Base-by-base conservation (phyloP, 2,797 vertebrate genomes). In the Gephyroberyx darwinii region DNA sequence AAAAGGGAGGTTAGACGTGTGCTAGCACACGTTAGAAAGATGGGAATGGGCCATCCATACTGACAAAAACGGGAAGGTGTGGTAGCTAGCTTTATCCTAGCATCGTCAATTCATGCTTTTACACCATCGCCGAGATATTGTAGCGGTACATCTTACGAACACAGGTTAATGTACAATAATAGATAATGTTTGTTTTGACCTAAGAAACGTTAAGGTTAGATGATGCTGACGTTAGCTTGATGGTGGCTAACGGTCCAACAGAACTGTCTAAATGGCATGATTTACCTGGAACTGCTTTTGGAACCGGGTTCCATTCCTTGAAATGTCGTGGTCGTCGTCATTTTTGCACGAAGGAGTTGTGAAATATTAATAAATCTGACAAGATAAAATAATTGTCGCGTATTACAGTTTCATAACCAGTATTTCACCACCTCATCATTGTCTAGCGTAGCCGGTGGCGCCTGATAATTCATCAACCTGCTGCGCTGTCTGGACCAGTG, bases 261-360 rank as follows among this genome's bases (percentile, higher is more conserved):
- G 4, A 65, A 20, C 57, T 8, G 35, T 77, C 57, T 59, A 60
- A 74, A 20, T 71, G 72, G 74, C 75, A 79, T 73, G 19, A 64
- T 71, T 91, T 92, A 95, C 94, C 94, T 94, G 84, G 93, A 94
- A 83, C 93, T 95, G 91, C 63, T 94, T 88, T 94, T 94, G 33
- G 91, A 82, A 9, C 90, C 88, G 74, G 93, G 92, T 71, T 95
- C 93, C 93, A 94, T 93, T 64, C 93, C 94, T 86, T 94, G 89
- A 81, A 74, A 95, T 43, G 82, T 94, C 50, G 90, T 95, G 35
- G 94, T 95, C 59, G 94, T 95, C 75, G 94, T 95, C 94, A 95
- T 95, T 70, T 86, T 82, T 51, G 65, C 67, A 62, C 53, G 16
- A 53, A 70, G 31, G 71, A 19, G 68, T 61, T 26, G 75, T 59